phyloP scores from a whole-genome alignment of 2,888 invertebrate genomes.

The Chorisops tibialis region DNA sequence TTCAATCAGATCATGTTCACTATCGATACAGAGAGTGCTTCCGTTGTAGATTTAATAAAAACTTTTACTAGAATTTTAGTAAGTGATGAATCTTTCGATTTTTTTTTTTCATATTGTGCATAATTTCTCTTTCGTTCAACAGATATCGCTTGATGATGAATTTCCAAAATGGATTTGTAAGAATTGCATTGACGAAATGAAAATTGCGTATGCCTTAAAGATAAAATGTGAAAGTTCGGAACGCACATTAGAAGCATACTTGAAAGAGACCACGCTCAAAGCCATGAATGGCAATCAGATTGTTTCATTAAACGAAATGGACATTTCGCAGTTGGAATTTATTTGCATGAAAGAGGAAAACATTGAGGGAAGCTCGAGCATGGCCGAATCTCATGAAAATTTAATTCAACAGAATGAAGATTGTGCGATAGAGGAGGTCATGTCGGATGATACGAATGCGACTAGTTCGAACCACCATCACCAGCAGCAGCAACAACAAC shows the following conservation, averaged over 20 bases:
- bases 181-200: constrained; percentile 20
- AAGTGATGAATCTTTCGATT: neutral
- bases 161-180: constrained; percentile 22
- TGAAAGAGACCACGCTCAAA: constrained; percentile 10
- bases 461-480: constrained; percentile 8
- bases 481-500: constrained; percentile 3
- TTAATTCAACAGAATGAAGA: constrained; percentile 8
- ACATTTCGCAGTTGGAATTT: constrained; percentile 20
- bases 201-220: constrained; percentile 19
- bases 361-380: neutral
- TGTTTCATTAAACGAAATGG: constrained; percentile 16
- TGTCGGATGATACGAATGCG: constrained; percentile 11
- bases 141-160: constrained; percentile 18
- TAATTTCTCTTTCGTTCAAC: neutral
- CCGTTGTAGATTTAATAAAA: constrained; percentile 19
- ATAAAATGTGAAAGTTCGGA: constrained; percentile 17
- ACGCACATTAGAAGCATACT: constrained; percentile 13
- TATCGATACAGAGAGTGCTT: constrained; percentile 2
- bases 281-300: constrained; percentile 19
- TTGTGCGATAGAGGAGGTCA: neutral
- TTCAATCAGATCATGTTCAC: too few relatives aligned
- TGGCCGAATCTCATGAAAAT: neutral
- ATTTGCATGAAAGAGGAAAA: constrained; percentile 13
- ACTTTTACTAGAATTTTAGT: constrained; percentile 17
- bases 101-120: neutral